These are phyloP conservation scores for Vespertilio murinus DNA, from an alignment of 2,797 vertebrate species.

Conservation along the genomic window DNA sequence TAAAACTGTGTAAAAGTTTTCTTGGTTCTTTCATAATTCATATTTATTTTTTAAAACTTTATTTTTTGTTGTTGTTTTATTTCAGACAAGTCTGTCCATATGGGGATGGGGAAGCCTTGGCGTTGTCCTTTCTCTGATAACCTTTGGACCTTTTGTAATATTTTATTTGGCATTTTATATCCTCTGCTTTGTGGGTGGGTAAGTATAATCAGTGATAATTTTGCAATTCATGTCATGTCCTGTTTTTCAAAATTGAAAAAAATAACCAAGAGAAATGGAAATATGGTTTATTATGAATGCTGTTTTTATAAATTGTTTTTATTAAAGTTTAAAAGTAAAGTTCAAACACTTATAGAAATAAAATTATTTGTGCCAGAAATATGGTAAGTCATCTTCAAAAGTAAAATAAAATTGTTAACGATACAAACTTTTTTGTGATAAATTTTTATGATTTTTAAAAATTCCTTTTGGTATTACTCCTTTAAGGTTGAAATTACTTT, in stretches of 20 bases:
- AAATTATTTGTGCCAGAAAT: constrained; percentile 34
- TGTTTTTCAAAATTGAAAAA: constrained; percentile 54
- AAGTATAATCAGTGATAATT: constrained; percentile 83
- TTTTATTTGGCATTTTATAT: constrained; percentile 99
- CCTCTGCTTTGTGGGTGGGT: constrained; percentile 98
- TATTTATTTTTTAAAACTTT: not conserved
- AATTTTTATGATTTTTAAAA: not conserved
- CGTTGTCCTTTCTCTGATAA: constrained; percentile 97
- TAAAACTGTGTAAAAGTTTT: not conserved
- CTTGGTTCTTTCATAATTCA: constrained; percentile 29
- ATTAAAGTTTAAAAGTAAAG: constrained; percentile 26
- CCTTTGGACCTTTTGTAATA: constrained; percentile 98
- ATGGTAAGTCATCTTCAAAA: not conserved
- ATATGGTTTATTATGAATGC: constrained; percentile 52
- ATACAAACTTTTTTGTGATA: not conserved
- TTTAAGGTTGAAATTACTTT: constrained; percentile 20
- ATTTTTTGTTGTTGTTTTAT: constrained; percentile 78
- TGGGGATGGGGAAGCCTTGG: constrained; percentile 99
- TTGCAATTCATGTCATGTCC: constrained; percentile 36
- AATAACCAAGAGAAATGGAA: not conserved
- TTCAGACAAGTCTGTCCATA: constrained; percentile 97
- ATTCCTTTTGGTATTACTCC: not conserved
- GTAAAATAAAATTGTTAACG: constrained; percentile 5
- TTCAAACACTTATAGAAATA: not conserved
- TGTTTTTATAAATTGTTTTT: constrained; percentile 34